These are phyloP conservation scores for Orius laevigatus DNA, from an alignment of 1,140 invertebrate species.

Conservation along the genomic window DNA sequence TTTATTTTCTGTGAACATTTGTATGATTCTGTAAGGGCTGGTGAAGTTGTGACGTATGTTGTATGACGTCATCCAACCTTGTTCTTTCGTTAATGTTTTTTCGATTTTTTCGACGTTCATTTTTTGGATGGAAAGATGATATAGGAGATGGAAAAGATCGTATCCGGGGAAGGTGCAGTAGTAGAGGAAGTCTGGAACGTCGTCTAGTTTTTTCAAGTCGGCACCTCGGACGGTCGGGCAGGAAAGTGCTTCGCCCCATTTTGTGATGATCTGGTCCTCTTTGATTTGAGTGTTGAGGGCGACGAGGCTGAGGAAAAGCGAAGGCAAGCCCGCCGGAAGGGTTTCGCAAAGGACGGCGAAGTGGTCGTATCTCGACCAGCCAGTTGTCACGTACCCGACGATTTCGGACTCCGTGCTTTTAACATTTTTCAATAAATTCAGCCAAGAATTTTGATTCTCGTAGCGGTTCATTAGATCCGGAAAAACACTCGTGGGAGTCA, in stretches of 20 bases:
- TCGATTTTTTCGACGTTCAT: conserved; percentile 6
- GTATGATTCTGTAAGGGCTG: conserved; percentile 8
- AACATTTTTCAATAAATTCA: conserved; percentile 9
- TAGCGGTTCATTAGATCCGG: conserved; percentile 33
- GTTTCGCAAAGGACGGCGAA: conserved; percentile 48
- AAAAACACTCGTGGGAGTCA: conserved; percentile 32
- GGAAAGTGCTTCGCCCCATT: no score
- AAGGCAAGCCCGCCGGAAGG: conserved; percentile 43
- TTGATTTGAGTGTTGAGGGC: conserved; percentile 11
- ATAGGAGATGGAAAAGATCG: conserved; percentile 7
- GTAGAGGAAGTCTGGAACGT: neutral
- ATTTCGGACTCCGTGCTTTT: neutral
- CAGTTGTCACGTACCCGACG: conserved; percentile 18
- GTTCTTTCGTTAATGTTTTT: conserved; percentile 1
- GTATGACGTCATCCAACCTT: conserved; percentile 13
- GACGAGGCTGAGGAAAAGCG: conserved; percentile 30
- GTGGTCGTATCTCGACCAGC: conserved; percentile 35
- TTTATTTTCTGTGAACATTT: no score
- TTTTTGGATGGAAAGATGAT: conserved; percentile 4
- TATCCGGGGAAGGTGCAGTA: conserved; percentile 9
- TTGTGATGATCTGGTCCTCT: neutral
- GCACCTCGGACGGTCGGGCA: neutral
- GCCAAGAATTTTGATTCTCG: conserved; percentile 17
- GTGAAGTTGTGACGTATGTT: conserved; percentile 15
- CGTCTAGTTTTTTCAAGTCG: neutral